Conservation (phyloP, 2,797 vertebrate species). For the Schizopygopsis malacanthus region DNA sequence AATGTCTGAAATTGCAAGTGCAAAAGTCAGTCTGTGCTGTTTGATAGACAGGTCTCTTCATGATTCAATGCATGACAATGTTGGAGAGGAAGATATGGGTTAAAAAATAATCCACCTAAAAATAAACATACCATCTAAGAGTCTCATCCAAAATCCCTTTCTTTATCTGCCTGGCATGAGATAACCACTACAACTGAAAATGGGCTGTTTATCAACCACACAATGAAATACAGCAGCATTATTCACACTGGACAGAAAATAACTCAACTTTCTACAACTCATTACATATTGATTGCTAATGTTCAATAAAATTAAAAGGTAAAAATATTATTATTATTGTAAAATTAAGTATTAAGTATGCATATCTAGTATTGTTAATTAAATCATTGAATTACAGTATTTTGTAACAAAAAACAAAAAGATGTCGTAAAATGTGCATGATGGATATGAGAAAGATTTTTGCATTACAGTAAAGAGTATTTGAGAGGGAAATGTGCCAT, state of each 20-base stretch:
- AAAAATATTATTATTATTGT: neutral
- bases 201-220: neutral
- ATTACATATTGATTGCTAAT: neutral
- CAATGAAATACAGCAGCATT: neutral
- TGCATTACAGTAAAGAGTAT: neutral
- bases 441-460: neutral
- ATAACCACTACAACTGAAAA: neutral
- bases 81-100: neutral
- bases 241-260: neutral
- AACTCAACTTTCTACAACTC: neutral
- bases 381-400: neutral
- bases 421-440: neutral
- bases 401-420: neutral
- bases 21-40: neutral
- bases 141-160: neutral
- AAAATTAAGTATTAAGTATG: neutral
- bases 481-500: neutral
- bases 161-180: neutral
- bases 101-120: neutral
- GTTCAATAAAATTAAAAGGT: neutral
- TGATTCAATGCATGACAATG: neutral
- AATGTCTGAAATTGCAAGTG: neutral
- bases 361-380: no score
- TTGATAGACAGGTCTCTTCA: neutral
- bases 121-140: neutral